These are phyloP conservation scores for Drosophila aff. DNA, from an alignment of 1,140 invertebrate species.

Conservation along the genomic window DNA sequence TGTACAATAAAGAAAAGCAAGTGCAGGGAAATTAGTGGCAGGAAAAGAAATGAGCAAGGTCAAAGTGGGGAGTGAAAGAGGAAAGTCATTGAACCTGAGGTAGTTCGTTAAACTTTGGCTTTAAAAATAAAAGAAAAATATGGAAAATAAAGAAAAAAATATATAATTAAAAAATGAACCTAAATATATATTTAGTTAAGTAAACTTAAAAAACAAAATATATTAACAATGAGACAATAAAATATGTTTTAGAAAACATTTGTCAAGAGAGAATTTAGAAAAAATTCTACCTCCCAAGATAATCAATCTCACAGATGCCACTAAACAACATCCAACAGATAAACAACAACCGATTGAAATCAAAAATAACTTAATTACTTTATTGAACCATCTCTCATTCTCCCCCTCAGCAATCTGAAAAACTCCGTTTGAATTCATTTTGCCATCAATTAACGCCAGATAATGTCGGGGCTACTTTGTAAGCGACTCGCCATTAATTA, in stretches of 20 bases:
- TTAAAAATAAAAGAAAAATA: neutral
- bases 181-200: neutral
- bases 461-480: conserved; percentile 54
- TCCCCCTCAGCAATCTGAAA: conserved; percentile 4
- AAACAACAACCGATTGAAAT: neutral
- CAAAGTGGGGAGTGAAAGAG: conserved; percentile 18
- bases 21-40: conserved; percentile 38
- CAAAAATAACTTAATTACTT: conserved; percentile 37
- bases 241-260: neutral
- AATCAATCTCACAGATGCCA: neutral
- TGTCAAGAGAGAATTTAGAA: neutral
- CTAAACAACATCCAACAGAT: neutral
- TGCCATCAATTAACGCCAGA: conserved; percentile 51
- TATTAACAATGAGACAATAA: neutral
- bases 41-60: conserved; percentile 25
- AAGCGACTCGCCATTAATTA: conserved; percentile 52
- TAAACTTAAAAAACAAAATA: neutral
- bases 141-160: neutral
- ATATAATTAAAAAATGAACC: neutral
- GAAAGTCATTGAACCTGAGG: conserved; percentile 44
- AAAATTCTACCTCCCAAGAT: no score
- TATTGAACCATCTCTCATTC: conserved; percentile 22
- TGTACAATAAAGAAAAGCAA: conserved; percentile 17
- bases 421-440: conserved; percentile 38
- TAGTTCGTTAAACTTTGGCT: conserved; percentile 28